Evolutionary conservation across 2,113 vertebrate species (phyloP).

Genomic region (Cyanoramphus novaezelandiae): DNA sequence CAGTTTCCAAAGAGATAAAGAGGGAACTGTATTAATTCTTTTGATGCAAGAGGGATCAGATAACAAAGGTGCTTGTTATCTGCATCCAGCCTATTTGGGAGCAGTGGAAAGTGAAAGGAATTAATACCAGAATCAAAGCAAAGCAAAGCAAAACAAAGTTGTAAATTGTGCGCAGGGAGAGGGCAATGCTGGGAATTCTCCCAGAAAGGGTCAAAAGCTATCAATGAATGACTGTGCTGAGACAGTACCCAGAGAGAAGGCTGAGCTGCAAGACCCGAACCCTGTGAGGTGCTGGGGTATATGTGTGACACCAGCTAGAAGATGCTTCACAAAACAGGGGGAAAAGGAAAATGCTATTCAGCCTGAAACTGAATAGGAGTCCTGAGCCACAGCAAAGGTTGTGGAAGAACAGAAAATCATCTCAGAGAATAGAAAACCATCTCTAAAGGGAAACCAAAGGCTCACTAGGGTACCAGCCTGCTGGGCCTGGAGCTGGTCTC

Average conservation of each 20-base stretch:
- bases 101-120: not conserved
- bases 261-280: not conserved
- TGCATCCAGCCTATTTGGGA: not conserved
- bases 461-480: not conserved
- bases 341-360: not conserved
- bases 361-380: not conserved
- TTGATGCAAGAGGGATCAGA: not conserved
- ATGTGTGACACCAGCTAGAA: not conserved
- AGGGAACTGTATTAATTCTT: not conserved
- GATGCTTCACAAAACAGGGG: not conserved
- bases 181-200: not conserved
- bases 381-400: not conserved
- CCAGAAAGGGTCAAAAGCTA: not conserved
- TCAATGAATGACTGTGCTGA: not conserved
- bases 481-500: not conserved
- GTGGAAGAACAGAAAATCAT: not conserved
- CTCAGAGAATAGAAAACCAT: not conserved
- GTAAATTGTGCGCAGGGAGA: not conserved
- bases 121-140: not conserved
- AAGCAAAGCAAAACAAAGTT: not conserved
- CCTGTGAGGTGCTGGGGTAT: not conserved
- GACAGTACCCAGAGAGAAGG: not conserved
- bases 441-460: not conserved
- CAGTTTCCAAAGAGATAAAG: not conserved
- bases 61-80: not conserved